Evolutionary conservation across 2,113 vertebrate species (phyloP).

Genomic region (Microtus ochrogaster): DNA sequence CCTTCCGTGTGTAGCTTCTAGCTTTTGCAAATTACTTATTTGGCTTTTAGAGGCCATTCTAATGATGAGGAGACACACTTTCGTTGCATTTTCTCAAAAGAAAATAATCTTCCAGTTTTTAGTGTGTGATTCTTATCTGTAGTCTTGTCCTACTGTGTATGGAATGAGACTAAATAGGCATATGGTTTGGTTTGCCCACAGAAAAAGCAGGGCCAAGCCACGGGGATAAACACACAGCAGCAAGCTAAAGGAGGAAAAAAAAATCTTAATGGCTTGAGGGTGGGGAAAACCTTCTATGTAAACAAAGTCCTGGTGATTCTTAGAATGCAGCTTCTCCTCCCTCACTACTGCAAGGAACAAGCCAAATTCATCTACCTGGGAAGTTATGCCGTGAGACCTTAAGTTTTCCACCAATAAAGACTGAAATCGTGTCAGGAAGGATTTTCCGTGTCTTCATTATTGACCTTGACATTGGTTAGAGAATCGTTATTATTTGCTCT

Average conservation of each 20-base stretch:
- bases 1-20: not conserved
- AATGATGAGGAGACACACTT: not conserved
- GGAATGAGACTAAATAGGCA: not conserved
- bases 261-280: not conserved
- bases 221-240: not conserved
- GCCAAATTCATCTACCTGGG: not conserved
- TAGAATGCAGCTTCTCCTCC: not conserved
- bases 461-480: not conserved
- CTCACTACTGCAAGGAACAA: not conserved
- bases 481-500: not conserved
- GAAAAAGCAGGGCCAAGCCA: not conserved
- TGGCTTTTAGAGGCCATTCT: constrained; percentile 44
- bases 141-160: not conserved
- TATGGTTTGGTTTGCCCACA: not conserved
- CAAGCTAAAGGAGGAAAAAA: not conserved
- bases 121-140: not conserved
- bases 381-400: not conserved
- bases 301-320: constrained; percentile 33
- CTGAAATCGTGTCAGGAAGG: not conserved
- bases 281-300: not conserved
- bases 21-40: constrained; percentile 22
- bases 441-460: not conserved
- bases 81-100: not conserved
- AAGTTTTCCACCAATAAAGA: constrained; percentile 15
- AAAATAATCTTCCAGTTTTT: not conserved